phyloP scores from a whole-genome alignment of 2,113 vertebrate species.

The Chloebia gouldiae region DNA sequence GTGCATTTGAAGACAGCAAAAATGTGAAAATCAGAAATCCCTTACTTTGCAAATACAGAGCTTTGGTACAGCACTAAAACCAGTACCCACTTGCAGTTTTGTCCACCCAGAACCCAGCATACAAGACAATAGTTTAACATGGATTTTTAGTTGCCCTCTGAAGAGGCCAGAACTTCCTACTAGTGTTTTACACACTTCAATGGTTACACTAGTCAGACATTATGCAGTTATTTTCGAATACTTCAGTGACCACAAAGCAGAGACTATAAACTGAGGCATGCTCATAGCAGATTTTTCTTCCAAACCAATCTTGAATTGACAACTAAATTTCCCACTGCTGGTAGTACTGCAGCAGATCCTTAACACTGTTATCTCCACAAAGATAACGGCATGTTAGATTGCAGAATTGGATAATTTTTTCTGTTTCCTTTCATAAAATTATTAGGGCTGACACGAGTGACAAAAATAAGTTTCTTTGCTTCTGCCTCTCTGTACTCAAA shows the following conservation, averaged over 20 bases:
- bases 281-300: not conserved
- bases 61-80: not conserved
- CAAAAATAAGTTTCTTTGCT: not conserved
- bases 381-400: fast-evolving
- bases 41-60: not conserved
- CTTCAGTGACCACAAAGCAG: not conserved
- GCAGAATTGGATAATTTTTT: not conserved
- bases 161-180: not conserved
- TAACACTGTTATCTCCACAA: not conserved
- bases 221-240: not conserved
- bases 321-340: not conserved
- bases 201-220: not conserved
- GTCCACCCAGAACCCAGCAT: not conserved
- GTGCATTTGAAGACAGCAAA: not conserved
- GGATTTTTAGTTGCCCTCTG: not conserved
- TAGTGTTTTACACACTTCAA: not conserved
- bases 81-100: not conserved
- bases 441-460: not conserved
- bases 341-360: not conserved
- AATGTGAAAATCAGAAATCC: not conserved
- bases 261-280: not conserved
- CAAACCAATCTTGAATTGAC: not conserved
- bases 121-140: not conserved
- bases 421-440: not conserved
- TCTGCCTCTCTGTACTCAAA: not conserved